Evolutionary conservation across 2,113 vertebrate genomes (phyloP).

Genomic region (Melospiza melodia): DNA sequence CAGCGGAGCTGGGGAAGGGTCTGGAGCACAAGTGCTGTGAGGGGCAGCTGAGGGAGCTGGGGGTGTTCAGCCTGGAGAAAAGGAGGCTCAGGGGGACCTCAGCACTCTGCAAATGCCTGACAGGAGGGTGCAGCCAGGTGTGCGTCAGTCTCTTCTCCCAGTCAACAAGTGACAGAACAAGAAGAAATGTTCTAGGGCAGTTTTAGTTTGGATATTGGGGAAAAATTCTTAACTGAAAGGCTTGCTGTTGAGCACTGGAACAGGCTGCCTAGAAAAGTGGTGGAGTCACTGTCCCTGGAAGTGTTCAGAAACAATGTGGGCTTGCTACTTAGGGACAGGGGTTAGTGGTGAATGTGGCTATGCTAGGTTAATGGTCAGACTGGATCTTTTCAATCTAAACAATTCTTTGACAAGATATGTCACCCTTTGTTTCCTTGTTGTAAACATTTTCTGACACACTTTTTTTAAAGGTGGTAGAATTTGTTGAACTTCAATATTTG

Average conservation of each 20-base stretch:
- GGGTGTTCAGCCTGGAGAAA: neutral
- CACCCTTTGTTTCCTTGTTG: neutral
- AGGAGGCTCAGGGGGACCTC: neutral
- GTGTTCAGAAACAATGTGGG: neutral
- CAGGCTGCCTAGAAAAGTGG: neutral
- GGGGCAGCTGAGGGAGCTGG: neutral
- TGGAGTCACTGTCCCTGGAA: neutral
- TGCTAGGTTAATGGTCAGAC: neutral
- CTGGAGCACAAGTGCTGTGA: neutral
- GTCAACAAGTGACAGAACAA: neutral
- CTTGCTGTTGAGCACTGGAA: neutral
- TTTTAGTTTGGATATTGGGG: neutral
- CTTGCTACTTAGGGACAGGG: neutral
- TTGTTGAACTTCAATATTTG: neutral
- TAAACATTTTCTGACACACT: neutral
- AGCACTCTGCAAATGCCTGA: neutral
- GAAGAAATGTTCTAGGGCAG: neutral
- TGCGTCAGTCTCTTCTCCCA: accelerated
- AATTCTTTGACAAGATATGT: neutral
- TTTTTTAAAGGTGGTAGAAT: neutral
- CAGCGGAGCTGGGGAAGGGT: accelerated
- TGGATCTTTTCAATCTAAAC: neutral
- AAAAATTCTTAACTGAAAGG: neutral
- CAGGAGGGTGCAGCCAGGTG: accelerated
- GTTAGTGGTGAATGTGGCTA: neutral